Base-by-base conservation (phyloP, 2,113 vertebrate species). In the Clarias batrachus region DNA sequence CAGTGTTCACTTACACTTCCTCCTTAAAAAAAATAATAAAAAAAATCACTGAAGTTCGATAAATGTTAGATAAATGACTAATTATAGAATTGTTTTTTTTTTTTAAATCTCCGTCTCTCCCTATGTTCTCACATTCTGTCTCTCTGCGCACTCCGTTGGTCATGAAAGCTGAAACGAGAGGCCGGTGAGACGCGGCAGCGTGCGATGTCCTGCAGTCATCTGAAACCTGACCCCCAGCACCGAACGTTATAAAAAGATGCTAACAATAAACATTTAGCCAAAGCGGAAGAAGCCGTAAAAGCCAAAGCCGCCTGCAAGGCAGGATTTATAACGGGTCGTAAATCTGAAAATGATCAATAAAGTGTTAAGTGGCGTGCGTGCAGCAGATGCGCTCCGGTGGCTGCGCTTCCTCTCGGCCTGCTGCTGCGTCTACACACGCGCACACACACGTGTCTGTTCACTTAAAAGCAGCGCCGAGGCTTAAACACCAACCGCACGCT, bases 181-280 rank as follows among this genome's bases (percentile, higher is more conserved):
- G 41, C 73, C 73, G 14, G 41, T 76, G 73, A 48, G 37, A 74
- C 73, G 4, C 23, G 37, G 73, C 48, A n/a, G 76, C 4, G 4
- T 79, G 16, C 3, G 30, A 80, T 60, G 56, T 80, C 77, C 77
- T 80, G 33, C 56, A 37, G 77, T 23, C 23, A 80, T 60, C 14
- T 30, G 77, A 59, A 79, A 59, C 56, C 77, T 80, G 77, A 80
- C 56, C 56, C 56, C 27, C 16, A 4, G 56, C 17, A 1, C 56
- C 13, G 30, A 80, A 80, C 2, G 27, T 80, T 80, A 60, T 33
- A 80, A 80, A 80, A 80, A 60, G 77, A 80, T 60, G 77, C 77
- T 60, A 60, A 80, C 77, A 80, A 80, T 80, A 80, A 80, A 80
- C 56, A 37, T 80, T 80, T 60, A 80, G 27, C 77, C 77, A 23